phyloP scores from a whole-genome alignment of 2,113 vertebrate genomes.

The Sialia sialis region DNA sequence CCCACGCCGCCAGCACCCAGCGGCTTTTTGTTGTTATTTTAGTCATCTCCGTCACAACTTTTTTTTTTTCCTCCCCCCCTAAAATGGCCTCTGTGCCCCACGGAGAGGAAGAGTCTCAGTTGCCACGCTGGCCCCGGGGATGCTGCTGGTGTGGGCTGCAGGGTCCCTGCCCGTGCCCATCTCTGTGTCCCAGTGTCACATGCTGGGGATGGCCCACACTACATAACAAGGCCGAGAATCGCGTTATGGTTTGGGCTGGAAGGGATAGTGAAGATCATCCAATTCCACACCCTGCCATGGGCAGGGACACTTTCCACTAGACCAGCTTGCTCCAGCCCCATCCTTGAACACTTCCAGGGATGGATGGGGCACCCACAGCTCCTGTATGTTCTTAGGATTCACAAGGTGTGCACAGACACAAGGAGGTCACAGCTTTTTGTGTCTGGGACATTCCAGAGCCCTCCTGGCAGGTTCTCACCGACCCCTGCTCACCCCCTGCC shows the following conservation, averaged over 20 bases:
- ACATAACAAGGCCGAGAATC: fast-evolving
- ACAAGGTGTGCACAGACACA: fast-evolving
- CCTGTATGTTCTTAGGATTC: fast-evolving
- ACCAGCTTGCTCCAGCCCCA: not conserved
- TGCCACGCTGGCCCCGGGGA: fast-evolving
- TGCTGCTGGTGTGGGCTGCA: not conserved
- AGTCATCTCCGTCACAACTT: not conserved
- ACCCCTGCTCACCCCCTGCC: not conserved
- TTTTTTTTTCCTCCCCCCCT: not conserved
- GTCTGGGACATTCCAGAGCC: not conserved
- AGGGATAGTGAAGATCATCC: not conserved
- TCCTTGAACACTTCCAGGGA: not conserved
- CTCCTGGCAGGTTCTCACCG: fast-evolving
- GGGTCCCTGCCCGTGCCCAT: fast-evolving
- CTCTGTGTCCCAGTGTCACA: no score
- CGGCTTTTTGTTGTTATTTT: not conserved
- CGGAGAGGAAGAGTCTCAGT: fast-evolving
- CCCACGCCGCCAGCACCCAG: not conserved
- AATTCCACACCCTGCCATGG: not conserved
- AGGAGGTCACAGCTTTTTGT: fast-evolving
- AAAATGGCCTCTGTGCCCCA: fast-evolving
- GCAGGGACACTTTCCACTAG: not conserved
- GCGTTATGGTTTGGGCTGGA: not conserved
- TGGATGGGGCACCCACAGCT: not conserved
- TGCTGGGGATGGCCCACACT: fast-evolving